Conservation (phyloP, 92 coral and sea anemone genomes). For the Paragorgia papillata region DNA sequence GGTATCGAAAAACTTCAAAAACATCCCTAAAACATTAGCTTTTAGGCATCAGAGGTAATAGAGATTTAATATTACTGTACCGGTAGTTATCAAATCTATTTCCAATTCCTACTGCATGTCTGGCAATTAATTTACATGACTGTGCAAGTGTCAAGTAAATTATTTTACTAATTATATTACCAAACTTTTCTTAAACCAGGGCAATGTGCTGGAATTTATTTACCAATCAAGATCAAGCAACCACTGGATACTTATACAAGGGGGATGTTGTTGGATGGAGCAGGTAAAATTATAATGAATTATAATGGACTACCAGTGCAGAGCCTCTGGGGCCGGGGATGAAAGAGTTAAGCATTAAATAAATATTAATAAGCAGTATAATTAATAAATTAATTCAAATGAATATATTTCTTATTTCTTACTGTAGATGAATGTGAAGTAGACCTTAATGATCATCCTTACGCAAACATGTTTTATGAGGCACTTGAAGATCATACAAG, state of each 20-base stretch:
- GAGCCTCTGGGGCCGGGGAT: too few species aligned
- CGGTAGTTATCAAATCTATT: too few species aligned
- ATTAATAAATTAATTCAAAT: background rate
- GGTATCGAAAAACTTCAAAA: constrained; percentile 15
- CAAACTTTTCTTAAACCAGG: too few species aligned
- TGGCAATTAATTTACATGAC: too few species aligned
- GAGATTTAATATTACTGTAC: too few species aligned
- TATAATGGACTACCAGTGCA: background rate
- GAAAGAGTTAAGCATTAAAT: too few species aligned
- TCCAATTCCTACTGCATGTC: too few species aligned
- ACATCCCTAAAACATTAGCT: constrained; percentile 21
- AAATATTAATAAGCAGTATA: too few species aligned
- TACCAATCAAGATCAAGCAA: constrained; percentile 21
- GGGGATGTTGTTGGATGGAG: constrained; percentile 55
- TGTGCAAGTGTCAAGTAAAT: too few species aligned
- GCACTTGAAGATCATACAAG: background rate
- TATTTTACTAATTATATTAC: too few species aligned
- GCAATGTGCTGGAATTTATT: too few species aligned
- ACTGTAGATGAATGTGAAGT: background rate
- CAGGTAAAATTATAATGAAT: background rate
- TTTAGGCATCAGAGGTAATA: constrained; percentile 23
- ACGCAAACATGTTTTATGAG: background rate
- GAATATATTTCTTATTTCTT: background rate
- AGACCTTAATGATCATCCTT: background rate
- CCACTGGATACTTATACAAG: constrained; percentile 31